These are phyloP conservation scores for Syngnathus acus DNA, from an alignment of 2,797 vertebrate species.

Conservation along the genomic window DNA sequence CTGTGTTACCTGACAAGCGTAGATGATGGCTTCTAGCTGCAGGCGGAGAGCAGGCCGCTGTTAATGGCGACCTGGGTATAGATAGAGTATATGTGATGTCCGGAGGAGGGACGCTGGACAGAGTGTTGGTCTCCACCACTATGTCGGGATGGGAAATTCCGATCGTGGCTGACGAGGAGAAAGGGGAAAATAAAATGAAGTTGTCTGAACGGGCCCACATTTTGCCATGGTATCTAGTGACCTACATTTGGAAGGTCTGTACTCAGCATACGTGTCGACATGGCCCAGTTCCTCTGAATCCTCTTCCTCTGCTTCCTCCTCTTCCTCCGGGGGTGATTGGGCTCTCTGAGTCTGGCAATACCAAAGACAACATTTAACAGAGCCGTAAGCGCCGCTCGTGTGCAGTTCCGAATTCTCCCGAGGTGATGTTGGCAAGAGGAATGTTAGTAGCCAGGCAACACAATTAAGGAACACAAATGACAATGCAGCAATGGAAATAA, in stretches of 20 bases:
- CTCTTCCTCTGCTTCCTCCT: slow-evolving; percentile 90
- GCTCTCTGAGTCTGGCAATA: slow-evolving; percentile 50
- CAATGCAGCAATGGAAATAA: neutral
- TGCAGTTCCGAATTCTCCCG: neutral
- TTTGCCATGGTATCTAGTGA: slow-evolving; percentile 16
- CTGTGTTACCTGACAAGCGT: slow-evolving; percentile 86
- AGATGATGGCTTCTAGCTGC: slow-evolving; percentile 94
- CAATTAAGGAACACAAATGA: neutral
- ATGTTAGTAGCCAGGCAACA: neutral
- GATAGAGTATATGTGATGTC: slow-evolving; percentile 87
- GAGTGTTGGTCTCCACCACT: slow-evolving; percentile 94
- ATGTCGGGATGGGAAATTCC: slow-evolving; percentile 94
- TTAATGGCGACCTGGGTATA: slow-evolving; percentile 69
- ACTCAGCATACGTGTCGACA: slow-evolving; percentile 92
- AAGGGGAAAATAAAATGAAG: neutral
- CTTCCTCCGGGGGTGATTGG: slow-evolving; percentile 71
- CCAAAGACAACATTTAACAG: slow-evolving; percentile 8
- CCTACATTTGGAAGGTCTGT: slow-evolving; percentile 91
- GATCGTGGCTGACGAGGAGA: slow-evolving; percentile 76
- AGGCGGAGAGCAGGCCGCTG: slow-evolving; percentile 84
- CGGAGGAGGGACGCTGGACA: slow-evolving; percentile 94
- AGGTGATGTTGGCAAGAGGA: neutral
- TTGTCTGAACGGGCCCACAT: neutral
- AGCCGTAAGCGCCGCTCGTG: neutral
- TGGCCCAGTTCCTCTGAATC: slow-evolving; percentile 92